Percentiles rank a stretch among this genome's conserved stretches.
These are phyloP conservation scores for Patella depressa DNA, from an alignment of 2,888 invertebrate species.

Conservation along the genomic window DNA sequence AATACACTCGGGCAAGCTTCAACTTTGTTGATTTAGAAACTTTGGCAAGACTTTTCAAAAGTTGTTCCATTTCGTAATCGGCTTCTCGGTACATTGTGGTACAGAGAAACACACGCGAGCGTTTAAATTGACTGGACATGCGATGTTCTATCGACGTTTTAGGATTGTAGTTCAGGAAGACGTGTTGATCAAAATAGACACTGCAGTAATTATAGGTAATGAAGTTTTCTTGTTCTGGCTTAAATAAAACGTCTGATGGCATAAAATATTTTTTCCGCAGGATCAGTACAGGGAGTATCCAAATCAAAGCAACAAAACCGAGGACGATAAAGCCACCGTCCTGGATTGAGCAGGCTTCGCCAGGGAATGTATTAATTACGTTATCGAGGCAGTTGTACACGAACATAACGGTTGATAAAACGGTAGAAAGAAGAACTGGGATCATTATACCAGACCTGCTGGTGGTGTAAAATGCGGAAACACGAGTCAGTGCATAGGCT, in stretches of 20 bases:
- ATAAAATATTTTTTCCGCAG: conserved; percentile 26
- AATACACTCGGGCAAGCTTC: conserved; percentile 37
- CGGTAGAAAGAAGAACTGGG: conserved; percentile 35
- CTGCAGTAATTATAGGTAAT: conserved; percentile 42
- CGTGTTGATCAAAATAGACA: conserved; percentile 46
- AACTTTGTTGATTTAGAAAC: conserved; percentile 43
- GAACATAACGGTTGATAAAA: conserved; percentile 28
- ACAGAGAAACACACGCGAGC: conserved; percentile 52
- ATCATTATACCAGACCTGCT: conserved; percentile 35
- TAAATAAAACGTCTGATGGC: conserved; percentile 37
- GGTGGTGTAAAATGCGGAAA: conserved; percentile 37
- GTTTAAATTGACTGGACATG: conserved; percentile 3
- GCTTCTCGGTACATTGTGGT: conserved; percentile 64
- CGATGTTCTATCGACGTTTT: conserved; percentile 19
- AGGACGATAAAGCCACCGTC: conserved; percentile 21
- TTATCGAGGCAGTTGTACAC: conserved; percentile 29
- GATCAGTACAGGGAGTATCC: conserved; percentile 42
- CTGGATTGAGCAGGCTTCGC: conserved; percentile 5
- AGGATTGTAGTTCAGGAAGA: conserved; percentile 41
- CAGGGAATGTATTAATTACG: background rate
- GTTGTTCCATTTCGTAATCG: conserved; percentile 57
- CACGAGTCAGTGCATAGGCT: conserved; percentile 32
- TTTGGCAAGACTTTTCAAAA: conserved; percentile 47
- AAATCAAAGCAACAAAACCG: conserved; percentile 28
- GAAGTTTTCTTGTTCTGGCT: conserved; percentile 43